Evolutionary conservation across 1,140 invertebrate genomes (phyloP).

Genomic region (Ctenoplectra terminalis): DNA sequence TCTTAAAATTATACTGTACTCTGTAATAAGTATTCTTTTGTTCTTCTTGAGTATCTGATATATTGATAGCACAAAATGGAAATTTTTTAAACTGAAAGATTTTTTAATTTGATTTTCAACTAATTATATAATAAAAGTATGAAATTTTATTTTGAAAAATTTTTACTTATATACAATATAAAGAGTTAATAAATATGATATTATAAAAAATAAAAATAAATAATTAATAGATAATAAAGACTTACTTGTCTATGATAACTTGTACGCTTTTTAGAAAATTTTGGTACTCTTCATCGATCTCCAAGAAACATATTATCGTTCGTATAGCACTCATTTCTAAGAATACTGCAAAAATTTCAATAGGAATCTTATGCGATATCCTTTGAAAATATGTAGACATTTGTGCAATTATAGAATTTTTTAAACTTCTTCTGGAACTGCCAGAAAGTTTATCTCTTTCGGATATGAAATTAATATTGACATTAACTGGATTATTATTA

Average conservation of each 20-base stretch:
- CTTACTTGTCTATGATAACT: slow-evolving; percentile 85
- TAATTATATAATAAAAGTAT: too few species aligned
- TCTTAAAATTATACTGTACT: too few species aligned
- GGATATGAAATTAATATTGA: slow-evolving; percentile 82
- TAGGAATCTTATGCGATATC: slow-evolving; percentile 83
- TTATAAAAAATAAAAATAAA: neutral
- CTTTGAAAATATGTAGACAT: slow-evolving; percentile 83
- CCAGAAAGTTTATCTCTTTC: slow-evolving; percentile 84
- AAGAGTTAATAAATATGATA: neutral
- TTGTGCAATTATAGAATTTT: slow-evolving; percentile 82
- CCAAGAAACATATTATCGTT: slow-evolving; percentile 84
- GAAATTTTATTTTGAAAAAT: too few species aligned
- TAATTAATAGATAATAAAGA: slow-evolving; percentile 43
- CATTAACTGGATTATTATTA: slow-evolving; percentile 70
- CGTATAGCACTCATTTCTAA: slow-evolving; percentile 84
- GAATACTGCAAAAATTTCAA: slow-evolving; percentile 85
- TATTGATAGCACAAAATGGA: too few species aligned
- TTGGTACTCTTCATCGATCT: slow-evolving; percentile 84
- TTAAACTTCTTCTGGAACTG: slow-evolving; percentile 82
- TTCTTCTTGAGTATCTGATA: too few species aligned
- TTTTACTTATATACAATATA: too few species aligned
- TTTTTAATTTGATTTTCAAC: too few species aligned
- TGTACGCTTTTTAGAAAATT: slow-evolving; percentile 84
- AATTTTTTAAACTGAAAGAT: too few species aligned
- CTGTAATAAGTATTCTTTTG: too few species aligned